Percentiles rank a stretch among this genome's conserved stretches.
These are phyloP conservation scores for Papilio dardanus DNA, from an alignment of 1,140 invertebrate species.

Conservation along the genomic window DNA sequence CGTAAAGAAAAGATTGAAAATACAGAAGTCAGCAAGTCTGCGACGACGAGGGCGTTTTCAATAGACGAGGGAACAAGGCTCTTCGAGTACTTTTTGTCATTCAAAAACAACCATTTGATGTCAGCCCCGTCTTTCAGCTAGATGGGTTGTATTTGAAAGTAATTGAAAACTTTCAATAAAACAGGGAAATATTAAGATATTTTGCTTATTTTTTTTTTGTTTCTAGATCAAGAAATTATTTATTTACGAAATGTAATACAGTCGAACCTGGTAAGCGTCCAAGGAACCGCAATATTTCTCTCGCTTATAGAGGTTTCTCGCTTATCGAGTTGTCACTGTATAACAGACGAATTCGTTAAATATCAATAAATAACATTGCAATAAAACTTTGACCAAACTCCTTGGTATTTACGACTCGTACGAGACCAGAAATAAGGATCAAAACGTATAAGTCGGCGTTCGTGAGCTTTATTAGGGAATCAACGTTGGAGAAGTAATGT, in stretches of 20 bases:
- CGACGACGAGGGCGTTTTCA: background rate
- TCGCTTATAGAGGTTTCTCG: too few species aligned
- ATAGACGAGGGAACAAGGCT: background rate
- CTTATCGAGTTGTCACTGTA: background rate
- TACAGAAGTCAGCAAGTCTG: background rate
- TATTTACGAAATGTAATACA: too few species aligned
- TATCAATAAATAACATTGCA: background rate
- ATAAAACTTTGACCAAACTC: background rate
- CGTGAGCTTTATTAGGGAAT: background rate
- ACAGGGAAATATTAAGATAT: background rate
- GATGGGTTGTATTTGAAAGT: background rate
- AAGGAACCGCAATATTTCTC: too few species aligned
- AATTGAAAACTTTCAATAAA: background rate
- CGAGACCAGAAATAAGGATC: background rate
- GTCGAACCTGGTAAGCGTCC: too few species aligned
- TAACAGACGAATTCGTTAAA: background rate
- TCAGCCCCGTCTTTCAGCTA: background rate
- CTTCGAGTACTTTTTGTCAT: conserved; percentile 1
- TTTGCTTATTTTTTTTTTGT: background rate
- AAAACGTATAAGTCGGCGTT: background rate
- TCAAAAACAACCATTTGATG: background rate
- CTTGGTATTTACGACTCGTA: background rate
- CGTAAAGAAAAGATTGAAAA: conserved; percentile 1
- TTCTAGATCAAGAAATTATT: too few species aligned
- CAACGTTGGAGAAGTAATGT: conserved; percentile 6